Evolutionary conservation across 2,888 invertebrate genomes (phyloP).

Genomic region (Nomada ferruginata): DNA sequence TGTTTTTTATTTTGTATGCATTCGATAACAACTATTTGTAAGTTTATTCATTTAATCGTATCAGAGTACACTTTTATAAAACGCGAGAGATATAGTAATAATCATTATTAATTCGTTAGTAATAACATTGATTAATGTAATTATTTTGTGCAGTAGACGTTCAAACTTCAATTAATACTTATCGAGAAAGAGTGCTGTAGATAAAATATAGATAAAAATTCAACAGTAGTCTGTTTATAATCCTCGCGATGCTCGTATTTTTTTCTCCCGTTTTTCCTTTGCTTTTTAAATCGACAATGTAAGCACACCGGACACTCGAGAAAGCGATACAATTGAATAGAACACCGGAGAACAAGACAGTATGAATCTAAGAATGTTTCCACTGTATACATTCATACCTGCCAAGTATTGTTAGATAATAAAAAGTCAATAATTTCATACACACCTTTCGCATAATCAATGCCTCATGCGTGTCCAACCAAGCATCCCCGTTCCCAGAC

Average conservation of each 20-base stretch:
- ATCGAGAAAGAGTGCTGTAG: slow-evolving; percentile 80
- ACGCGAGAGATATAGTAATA: slow-evolving; percentile 81
- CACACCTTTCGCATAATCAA: slow-evolving; percentile 10
- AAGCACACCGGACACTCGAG: slow-evolving; percentile 27
- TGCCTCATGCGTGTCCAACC: slow-evolving; percentile 26
- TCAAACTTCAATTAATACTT: slow-evolving; percentile 80
- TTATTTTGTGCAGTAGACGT: slow-evolving; percentile 84
- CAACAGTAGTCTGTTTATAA: slow-evolving; percentile 74
- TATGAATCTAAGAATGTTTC: slow-evolving; percentile 25
- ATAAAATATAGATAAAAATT: slow-evolving; percentile 80
- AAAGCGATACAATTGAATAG: slow-evolving; percentile 48
- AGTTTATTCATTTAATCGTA: slow-evolving; percentile 78
- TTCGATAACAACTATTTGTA: slow-evolving; percentile 79
- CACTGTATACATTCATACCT: slow-evolving; percentile 24
- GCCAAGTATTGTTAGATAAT: slow-evolving; percentile 29
- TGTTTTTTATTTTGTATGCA: slow-evolving; percentile 17
- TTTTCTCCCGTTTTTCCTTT: background rate
- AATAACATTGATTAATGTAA: slow-evolving; percentile 83
- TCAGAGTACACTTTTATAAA: slow-evolving; percentile 84
- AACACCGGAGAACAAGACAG: slow-evolving; percentile 32
- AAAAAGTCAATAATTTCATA: slow-evolving; percentile 33
- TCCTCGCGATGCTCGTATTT: slow-evolving; percentile 58
- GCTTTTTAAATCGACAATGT: slow-evolving; percentile 8
- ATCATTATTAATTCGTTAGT: slow-evolving; percentile 75
- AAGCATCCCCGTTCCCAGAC: slow-evolving; percentile 9